phyloP scores from a whole-genome alignment of 1,140 invertebrate genomes.

The Microplitis demolitor region DNA sequence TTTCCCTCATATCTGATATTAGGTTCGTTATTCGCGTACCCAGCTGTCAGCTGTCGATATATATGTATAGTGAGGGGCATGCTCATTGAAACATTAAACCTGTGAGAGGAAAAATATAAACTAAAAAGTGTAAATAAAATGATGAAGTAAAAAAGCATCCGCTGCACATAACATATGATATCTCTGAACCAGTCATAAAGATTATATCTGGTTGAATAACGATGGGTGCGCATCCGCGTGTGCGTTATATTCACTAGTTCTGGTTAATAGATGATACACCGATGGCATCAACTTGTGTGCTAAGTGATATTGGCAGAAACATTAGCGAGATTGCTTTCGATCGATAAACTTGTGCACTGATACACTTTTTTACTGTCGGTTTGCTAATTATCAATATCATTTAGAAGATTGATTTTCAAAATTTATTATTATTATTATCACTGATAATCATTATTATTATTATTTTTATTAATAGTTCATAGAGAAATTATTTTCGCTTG shows the following conservation, averaged over 20 bases:
- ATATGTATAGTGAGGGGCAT: not conserved
- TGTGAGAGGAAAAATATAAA: not conserved
- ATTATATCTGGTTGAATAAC: too few relatives aligned
- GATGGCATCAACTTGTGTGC: not conserved
- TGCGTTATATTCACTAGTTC: not conserved
- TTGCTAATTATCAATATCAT: not conserved
- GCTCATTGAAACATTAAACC: conserved; percentile 6
- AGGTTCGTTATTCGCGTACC: too few relatives aligned
- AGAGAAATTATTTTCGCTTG: too few relatives aligned
- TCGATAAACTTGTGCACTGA: conserved; percentile 7
- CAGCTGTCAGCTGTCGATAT: too few relatives aligned
- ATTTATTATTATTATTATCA: too few relatives aligned
- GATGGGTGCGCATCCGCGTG: too few relatives aligned
- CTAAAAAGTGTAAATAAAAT: not conserved
- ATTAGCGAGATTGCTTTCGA: conserved; percentile 24
- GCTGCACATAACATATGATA: not conserved
- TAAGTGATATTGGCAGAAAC: conserved; percentile 20
- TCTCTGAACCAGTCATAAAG: not conserved
- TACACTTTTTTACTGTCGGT: conserved; percentile 6
- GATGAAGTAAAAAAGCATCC: not conserved
- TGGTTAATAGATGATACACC: conserved; percentile 1
- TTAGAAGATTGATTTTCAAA: too few relatives aligned
- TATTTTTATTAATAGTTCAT: too few relatives aligned
- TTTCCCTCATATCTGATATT: not conserved
- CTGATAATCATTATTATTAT: too few relatives aligned